These are phyloP conservation scores for Notothenia rossii DNA, from an alignment of 2,113 vertebrate species.

Conservation along the genomic window DNA sequence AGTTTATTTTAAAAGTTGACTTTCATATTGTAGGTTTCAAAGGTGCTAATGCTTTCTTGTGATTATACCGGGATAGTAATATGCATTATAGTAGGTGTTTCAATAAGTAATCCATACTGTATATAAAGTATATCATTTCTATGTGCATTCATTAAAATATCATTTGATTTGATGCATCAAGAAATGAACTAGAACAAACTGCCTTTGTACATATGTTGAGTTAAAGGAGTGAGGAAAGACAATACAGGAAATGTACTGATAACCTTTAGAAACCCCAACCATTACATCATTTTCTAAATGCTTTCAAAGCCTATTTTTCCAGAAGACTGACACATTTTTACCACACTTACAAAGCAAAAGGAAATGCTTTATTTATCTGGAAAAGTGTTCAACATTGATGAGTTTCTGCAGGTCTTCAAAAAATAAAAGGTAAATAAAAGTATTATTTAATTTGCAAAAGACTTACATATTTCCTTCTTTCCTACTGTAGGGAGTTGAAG, in stretches of 20 bases:
- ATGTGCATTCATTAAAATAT: slow-evolving; percentile 77
- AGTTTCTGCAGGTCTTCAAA: not conserved
- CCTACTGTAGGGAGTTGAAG: not conserved
- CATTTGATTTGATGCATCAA: slow-evolving; percentile 60
- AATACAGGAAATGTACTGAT: slow-evolving; percentile 40
- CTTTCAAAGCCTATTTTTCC: not conserved
- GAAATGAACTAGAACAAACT: slow-evolving; percentile 64
- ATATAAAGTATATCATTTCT: slow-evolving; percentile 76
- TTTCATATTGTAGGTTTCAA: slow-evolving; percentile 78
- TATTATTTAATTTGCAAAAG: not conserved
- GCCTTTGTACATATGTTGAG: slow-evolving; percentile 43
- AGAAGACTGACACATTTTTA: not conserved
- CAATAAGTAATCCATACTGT: slow-evolving; percentile 64
- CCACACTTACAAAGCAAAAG: slow-evolving; percentile 8
- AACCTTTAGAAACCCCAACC: slow-evolving; percentile 49
- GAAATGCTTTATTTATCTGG: not conserved
- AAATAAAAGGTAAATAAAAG: not conserved
- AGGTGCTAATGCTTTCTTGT: slow-evolving; percentile 77
- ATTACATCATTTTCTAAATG: slow-evolving; percentile 2
- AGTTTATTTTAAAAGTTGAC: slow-evolving; percentile 85
- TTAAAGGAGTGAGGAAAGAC: slow-evolving; percentile 48
- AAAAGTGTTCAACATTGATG: slow-evolving; percentile 3
- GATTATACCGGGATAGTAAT: slow-evolving; percentile 79
- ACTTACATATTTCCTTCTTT: not conserved
- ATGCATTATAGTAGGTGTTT: slow-evolving; percentile 69